phyloP scores from a whole-genome alignment of 2,113 vertebrate species.

The Planiliza haematocheilus region DNA sequence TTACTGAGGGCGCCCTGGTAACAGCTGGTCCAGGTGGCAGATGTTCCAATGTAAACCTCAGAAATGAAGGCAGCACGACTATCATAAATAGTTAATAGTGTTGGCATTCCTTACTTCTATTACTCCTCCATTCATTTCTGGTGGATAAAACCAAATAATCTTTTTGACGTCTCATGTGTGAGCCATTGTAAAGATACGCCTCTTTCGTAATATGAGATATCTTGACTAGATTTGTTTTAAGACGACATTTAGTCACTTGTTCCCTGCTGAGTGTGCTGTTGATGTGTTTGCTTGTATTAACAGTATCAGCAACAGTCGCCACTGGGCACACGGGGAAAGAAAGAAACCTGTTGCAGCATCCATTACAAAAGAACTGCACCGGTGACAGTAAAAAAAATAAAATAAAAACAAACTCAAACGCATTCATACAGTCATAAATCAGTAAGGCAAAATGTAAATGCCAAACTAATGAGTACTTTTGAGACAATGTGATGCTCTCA shows the following conservation, averaged over 20 bases:
- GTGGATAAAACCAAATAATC: neutral
- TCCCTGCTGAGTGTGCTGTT: neutral
- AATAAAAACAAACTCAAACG: neutral
- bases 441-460: neutral
- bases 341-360: conserved; percentile 67
- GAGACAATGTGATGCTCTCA: neutral
- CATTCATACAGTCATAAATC: neutral
- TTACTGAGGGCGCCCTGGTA: conserved; percentile 45
- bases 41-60: conserved; percentile 50
- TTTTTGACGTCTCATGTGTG: conserved; percentile 1
- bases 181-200: neutral
- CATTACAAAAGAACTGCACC: conserved; percentile 13
- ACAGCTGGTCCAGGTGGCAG: conserved; percentile 53
- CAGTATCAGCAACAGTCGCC: conserved; percentile 7
- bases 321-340: conserved; percentile 21
- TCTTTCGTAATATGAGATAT: neutral
- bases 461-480: conserved; percentile 11
- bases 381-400: conserved; percentile 4
- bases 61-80: conserved; percentile 29
- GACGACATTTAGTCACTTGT: too few species aligned
- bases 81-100: conserved; percentile 1
- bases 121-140: conserved; percentile 5
- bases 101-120: neutral
- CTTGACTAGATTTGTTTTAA: too few species aligned
- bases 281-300: neutral